These are phyloP conservation scores for Clangula hyemalis DNA, from an alignment of 2,797 vertebrate genomes.

Conservation along the genomic window DNA sequence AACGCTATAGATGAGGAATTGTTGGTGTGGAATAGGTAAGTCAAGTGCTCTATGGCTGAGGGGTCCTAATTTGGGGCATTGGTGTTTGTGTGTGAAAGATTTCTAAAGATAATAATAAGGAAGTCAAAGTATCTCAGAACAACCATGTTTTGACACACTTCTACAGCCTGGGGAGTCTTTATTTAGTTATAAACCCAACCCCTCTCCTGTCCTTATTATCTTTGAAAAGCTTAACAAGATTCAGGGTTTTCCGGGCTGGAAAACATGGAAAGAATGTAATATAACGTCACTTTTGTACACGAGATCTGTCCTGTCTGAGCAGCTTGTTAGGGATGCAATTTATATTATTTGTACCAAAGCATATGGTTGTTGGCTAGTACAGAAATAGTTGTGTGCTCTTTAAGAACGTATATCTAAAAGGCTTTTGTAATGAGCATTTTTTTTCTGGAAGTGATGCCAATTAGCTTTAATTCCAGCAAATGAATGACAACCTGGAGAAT, in stretches of 20 bases:
- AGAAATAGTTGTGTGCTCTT: background rate
- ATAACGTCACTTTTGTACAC: background rate
- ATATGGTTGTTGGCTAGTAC: background rate
- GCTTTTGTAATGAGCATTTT: background rate
- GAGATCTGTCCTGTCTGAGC: background rate
- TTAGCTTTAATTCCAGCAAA: constrained; percentile 31
- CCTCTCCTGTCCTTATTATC: background rate
- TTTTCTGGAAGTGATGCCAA: background rate
- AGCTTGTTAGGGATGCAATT: background rate
- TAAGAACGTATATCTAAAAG: constrained; percentile 3
- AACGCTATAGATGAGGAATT: background rate
- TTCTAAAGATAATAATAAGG: background rate
- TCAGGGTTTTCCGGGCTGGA: background rate
- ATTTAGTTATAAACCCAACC: background rate
- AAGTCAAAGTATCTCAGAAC: background rate
- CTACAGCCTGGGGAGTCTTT: background rate
- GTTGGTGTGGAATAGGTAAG: background rate
- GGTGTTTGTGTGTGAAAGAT: background rate
- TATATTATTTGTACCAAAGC: constrained; percentile 32
- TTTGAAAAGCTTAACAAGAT: background rate
- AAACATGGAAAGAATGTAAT: background rate
- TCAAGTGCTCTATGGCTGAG: rapidly evolving
- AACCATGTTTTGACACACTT: background rate
- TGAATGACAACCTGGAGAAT: constrained; percentile 32
- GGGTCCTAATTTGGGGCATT: rapidly evolving